These are phyloP conservation scores for Eupithecia pulchellata DNA, from an alignment of 2,888 invertebrate species.

Conservation along the genomic window DNA sequence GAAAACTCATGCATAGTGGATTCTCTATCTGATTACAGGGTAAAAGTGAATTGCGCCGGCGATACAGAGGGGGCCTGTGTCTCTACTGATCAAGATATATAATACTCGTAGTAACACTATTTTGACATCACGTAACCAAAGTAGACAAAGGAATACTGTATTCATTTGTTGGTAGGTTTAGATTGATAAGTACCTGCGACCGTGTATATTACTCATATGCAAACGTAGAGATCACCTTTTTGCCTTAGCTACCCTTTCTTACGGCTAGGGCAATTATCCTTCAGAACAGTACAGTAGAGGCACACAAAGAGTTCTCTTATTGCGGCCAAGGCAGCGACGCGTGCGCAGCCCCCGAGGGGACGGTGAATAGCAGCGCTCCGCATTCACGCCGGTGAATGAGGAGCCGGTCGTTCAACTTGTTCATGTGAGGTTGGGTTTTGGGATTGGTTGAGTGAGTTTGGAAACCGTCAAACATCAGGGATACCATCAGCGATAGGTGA, in stretches of 20 bases:
- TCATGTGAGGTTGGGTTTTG: conserved; percentile 33
- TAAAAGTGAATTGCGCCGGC: not conserved
- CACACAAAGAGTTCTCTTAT: not conserved
- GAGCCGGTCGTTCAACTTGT: conserved; percentile 72
- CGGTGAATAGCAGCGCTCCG: conserved; percentile 18
- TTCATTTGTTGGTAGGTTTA: not conserved
- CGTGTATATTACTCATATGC: too few species aligned
- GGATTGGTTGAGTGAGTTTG: not conserved
- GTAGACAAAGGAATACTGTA: too few species aligned
- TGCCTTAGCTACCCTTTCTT: not conserved
- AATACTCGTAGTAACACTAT: too few species aligned
- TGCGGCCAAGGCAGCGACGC: conserved; percentile 10
- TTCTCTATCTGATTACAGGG: not conserved
- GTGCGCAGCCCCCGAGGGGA: conserved; percentile 21
- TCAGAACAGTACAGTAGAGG: not conserved
- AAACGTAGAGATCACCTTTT: not conserved
- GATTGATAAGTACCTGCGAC: too few species aligned
- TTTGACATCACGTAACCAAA: too few species aligned
- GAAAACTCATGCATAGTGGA: not conserved
- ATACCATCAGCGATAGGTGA: not conserved
- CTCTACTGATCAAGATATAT: not conserved
- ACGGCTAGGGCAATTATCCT: not conserved
- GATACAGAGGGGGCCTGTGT: not conserved
- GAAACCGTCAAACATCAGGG: not conserved
- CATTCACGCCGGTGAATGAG: conserved; percentile 1